phyloP scores from a whole-genome alignment of 2,888 invertebrate genomes.

The Chaetogeoica ovagalla region DNA sequence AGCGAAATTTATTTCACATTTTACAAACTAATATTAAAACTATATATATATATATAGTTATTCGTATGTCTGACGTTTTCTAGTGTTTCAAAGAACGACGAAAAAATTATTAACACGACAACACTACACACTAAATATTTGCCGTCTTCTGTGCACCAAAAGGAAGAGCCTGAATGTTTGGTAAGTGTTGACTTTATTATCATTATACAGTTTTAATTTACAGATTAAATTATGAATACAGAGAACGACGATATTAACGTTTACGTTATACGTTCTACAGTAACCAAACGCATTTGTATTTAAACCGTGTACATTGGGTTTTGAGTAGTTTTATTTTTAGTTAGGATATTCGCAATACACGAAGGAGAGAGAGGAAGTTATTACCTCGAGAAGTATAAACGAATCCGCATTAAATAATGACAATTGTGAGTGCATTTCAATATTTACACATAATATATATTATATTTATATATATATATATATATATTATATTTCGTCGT shows the following conservation, averaged over 20 bases:
- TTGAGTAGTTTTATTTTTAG: conserved; percentile 1
- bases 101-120: not conserved
- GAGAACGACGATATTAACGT: too few species aligned
- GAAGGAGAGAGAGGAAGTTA: not conserved
- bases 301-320: too few species aligned
- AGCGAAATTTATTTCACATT: not conserved
- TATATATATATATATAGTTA: not conserved
- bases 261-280: too few species aligned
- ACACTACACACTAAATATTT: not conserved
- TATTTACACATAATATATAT: not conserved
- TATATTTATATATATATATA: not conserved
- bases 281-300: too few species aligned
- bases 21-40: not conserved
- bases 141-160: not conserved
- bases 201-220: not conserved
- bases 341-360: conserved; percentile 2
- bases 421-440: not conserved
- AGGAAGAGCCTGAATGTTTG: conserved; percentile 9
- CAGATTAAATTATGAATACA: not conserved
- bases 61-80: not conserved
- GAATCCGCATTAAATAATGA: not conserved
- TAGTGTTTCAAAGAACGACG: not conserved
- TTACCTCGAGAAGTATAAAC: not conserved
- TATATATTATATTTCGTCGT: not conserved
- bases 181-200: conserved; percentile 2